Evolutionary conservation across 2,113 vertebrate species (phyloP), one percentile per base, ranked within the genome.

Genomic region (Corvus cornix): DNA sequence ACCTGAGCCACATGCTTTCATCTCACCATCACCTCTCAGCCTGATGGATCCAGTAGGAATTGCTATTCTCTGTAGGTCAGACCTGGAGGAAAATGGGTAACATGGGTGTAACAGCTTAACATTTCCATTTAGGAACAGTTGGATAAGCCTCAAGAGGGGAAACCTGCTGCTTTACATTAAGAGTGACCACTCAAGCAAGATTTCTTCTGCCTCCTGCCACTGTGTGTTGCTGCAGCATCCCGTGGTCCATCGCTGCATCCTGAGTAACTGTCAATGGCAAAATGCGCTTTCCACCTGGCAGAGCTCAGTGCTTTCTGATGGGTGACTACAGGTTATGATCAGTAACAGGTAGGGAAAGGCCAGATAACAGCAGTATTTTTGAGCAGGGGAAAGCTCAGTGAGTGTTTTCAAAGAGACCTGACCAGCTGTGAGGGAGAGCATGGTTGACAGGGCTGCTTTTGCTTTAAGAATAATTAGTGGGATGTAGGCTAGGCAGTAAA

Each of bases 231-330:
- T 64, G 49, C 44, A 23, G 80, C 30, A 60, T 53, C 27, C 48
- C 0, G 0, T 43, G 52, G 39, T 35, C 23, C 11, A 3, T 70
- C 4, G 0, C 11, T 51, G 33, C 3, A 6, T 59, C 60, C n/a
- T 6, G 2, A n/a, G 13, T 51, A 80, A 27, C 27, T 46, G 21
- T 48, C 30, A 51, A 8, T 30, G 15, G 13, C 39, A 59, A 67
- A 93, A 18, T 17, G 13, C 16, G 8, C 18, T 46, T 82, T 72
- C 35, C 27, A 75, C 3, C 14, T 67, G 39, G 21, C 39, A 72
- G 43, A 82, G 48, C 37, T 79, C 27, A 33, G 28, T 1, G 2
- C 26, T 60, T 82, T 75, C 66, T 87, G 31, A 14, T 64, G 35
- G 20, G 27, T 83, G 30, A 48, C 39, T 72, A 3, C 35, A 82